These are phyloP conservation scores for Lindbergichthys nudifrons DNA, from an alignment of 2,797 vertebrate genomes.

Conservation along the genomic window DNA sequence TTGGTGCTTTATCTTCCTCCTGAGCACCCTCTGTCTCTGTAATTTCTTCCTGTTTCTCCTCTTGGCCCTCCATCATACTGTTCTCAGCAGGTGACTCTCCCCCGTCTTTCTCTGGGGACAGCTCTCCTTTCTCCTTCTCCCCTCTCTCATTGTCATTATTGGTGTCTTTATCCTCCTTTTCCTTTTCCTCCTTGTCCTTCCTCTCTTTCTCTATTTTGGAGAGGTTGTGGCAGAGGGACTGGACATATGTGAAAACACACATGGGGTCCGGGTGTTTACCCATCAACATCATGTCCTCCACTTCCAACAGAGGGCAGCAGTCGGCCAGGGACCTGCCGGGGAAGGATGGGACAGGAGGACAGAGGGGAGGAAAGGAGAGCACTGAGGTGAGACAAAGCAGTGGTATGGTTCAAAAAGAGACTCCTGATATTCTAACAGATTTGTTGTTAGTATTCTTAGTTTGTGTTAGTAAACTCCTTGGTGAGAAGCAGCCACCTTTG, in stretches of 20 bases:
- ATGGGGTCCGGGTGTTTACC: conserved; percentile 94
- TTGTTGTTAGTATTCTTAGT: neutral
- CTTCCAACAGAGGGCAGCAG: conserved; percentile 96
- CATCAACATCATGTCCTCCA: conserved; percentile 97
- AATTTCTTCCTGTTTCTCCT: conserved; percentile 41
- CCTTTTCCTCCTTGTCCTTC: conserved; percentile 89
- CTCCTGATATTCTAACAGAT: neutral
- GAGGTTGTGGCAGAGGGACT: conserved; percentile 96
- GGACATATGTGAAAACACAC: conserved; percentile 98
- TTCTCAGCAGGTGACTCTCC: conserved; percentile 29
- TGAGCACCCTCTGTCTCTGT: conserved; percentile 28
- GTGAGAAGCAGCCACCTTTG: neutral
- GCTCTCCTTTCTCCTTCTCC: conserved; percentile 37
- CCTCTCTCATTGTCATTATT: conserved; percentile 40
- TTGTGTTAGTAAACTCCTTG: neutral
- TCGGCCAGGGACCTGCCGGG: conserved; percentile 89
- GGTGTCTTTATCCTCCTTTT: conserved; percentile 62
- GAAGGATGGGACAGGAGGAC: neutral
- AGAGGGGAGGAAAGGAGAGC: conserved; percentile 5
- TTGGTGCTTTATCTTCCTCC: conserved; percentile 37
- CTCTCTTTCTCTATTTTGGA: conserved; percentile 94
- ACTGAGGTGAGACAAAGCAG: neutral
- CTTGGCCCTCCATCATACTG: conserved; percentile 12
- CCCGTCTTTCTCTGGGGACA: conserved; percentile 30
- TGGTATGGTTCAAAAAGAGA: neutral